Evolutionary conservation across 1,140 invertebrate genomes (phyloP).

Genomic region (Drosophila subpulchrella): DNA sequence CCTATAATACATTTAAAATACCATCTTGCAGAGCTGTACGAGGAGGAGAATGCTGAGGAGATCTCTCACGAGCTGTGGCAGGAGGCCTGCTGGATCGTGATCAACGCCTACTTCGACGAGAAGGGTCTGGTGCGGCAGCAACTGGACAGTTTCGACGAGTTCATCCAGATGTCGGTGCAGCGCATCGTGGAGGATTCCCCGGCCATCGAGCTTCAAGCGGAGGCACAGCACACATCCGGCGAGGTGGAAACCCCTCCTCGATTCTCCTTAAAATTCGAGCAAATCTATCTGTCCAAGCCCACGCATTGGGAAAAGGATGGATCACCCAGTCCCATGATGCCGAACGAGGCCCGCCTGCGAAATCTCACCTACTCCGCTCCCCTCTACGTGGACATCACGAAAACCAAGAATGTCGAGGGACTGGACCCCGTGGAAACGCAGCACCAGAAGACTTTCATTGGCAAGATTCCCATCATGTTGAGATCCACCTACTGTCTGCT

Average conservation of each 20-base stretch:
- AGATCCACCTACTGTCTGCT: slow-evolving; percentile 98
- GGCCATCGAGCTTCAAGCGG: slow-evolving; percentile 98
- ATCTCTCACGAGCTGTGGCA: slow-evolving; percentile 98
- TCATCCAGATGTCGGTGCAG: slow-evolving; percentile 99
- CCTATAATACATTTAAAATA: background rate
- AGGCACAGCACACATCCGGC: slow-evolving; percentile 97
- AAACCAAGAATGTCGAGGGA: slow-evolving; percentile 95
- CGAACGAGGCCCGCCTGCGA: slow-evolving; percentile 96
- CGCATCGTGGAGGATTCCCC: slow-evolving; percentile 99
- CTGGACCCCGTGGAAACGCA: slow-evolving; percentile 96
- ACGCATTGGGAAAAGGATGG: slow-evolving; percentile 99
- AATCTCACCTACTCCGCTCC: slow-evolving; percentile 98
- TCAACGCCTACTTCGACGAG: slow-evolving; percentile 99
- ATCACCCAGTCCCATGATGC: slow-evolving; percentile 99
- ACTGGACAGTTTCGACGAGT: slow-evolving; percentile 99
- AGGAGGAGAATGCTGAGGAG: slow-evolving; percentile 88
- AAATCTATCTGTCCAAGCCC: slow-evolving; percentile 99
- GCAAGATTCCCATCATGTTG: slow-evolving; percentile 99
- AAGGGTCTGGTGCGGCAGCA: slow-evolving; percentile 99
- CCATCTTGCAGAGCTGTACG: slow-evolving; percentile 62
- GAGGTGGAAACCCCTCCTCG: slow-evolving; percentile 96
- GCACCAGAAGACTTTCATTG: slow-evolving; percentile 99
- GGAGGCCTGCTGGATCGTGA: slow-evolving; percentile 99
- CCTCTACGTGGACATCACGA: slow-evolving; percentile 98
- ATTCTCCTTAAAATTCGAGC: slow-evolving; percentile 98